Percentiles rank a stretch among this genome's conserved stretches.
These are phyloP conservation scores for Homalodisca vitripennis DNA, from an alignment of 1,140 invertebrate genomes.

Conservation along the genomic window DNA sequence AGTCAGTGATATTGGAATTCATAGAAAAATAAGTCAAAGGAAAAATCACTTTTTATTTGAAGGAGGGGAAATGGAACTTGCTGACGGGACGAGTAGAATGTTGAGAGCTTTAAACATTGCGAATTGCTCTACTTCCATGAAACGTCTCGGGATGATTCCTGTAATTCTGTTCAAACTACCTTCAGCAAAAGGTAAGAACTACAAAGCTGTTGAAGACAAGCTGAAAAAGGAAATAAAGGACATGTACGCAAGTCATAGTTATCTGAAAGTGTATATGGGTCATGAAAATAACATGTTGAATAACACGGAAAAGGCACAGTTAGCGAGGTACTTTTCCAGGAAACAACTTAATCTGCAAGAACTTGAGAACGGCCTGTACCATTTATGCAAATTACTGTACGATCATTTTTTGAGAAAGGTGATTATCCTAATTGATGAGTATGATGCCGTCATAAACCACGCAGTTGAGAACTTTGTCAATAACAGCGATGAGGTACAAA, in stretches of 20 bases:
- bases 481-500: neutral
- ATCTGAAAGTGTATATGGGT: neutral
- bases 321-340: neutral
- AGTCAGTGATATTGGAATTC: neutral
- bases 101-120: constrained; percentile 21
- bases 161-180: neutral
- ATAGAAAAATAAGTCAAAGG: neutral
- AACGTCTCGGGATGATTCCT: constrained; percentile 4
- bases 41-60: constrained; percentile 1
- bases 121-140: constrained; percentile 1
- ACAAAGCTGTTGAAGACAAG: neutral
- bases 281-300: constrained; percentile 8
- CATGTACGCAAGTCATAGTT: neutral
- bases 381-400: neutral
- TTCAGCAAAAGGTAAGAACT: neutral
- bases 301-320: neutral
- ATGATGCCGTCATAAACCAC: neutral
- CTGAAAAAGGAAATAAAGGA: neutral
- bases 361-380: neutral
- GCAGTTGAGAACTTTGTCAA: neutral
- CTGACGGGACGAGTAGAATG: neutral
- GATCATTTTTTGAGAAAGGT: constrained; percentile 6
- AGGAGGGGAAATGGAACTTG: neutral
- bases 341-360: neutral
- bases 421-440: constrained; percentile 10